Conservation (phyloP, 2,113 vertebrate genomes). For the Scomber colias region DNA sequence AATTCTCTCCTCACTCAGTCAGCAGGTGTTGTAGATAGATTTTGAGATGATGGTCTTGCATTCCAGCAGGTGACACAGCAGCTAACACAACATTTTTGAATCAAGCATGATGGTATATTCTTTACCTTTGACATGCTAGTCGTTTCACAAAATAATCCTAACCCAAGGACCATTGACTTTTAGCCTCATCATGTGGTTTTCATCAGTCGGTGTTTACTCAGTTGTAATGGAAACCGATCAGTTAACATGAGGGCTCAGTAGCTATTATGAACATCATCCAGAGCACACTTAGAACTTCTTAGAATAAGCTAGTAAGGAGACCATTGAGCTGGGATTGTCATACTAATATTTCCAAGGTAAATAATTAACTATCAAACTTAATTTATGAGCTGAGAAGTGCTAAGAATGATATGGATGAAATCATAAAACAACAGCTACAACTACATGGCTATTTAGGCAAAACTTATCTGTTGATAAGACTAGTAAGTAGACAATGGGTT, state of each 20-base stretch:
- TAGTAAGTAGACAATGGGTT: not conserved
- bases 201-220: not conserved
- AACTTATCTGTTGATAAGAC: not conserved
- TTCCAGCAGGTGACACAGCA: not conserved
- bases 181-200: not conserved
- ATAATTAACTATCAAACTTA: not conserved
- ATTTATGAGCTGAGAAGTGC: not conserved
- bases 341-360: too few relatives aligned
- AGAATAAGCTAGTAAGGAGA: not conserved
- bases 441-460: not conserved
- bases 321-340: not conserved
- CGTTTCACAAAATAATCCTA: not conserved
- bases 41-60: not conserved
- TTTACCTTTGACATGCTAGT: not conserved
- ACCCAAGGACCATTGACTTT: not conserved
- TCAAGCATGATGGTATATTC: not conserved
- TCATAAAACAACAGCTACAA: not conserved
- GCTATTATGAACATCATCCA: not conserved
- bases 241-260: not conserved
- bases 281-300: not conserved
- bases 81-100: constrained; percentile 2
- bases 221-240: not conserved
- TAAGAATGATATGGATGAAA: not conserved
- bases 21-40: not conserved
- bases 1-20: not conserved